Evolutionary conservation across 2,797 vertebrate genomes (phyloP), one percentile per base, ranked within the genome.

Genomic region (Psittacula derbiana): DNA sequence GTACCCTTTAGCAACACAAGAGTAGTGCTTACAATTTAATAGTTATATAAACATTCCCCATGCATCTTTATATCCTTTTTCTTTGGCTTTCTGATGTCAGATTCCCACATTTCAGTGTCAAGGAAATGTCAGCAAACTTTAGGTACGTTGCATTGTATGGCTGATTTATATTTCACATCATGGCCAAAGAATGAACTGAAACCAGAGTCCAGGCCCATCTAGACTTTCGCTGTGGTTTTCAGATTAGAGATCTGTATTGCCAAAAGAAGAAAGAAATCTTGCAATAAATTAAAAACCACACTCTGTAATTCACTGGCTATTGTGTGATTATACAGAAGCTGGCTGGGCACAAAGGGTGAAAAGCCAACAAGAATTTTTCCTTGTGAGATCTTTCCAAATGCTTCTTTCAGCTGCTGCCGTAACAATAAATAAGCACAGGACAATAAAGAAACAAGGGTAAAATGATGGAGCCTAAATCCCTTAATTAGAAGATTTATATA

Each of bases 321-420:
- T 96, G 92, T 95, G 93, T 91, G 84, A 74, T 88, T 92, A 4
- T 88, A 88, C 82, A 93, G 92, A 61, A 84, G 86, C 93, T 95
- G 85, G 83, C 87, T 87, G 92, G 90, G 61, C 74, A 64, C 62
- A 40, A 1, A 71, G 66, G 89, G 60, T 69, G 75, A 83, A 93
- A 88, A 93, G 83, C 57, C 85, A 87, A 67, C 89, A 89, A 76
- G 79, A 88, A 41, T 67, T 95, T 84, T 76, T 67, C 23, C 62
- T 91, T 90, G 50, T 86, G 91, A 86, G 58, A 75, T 90, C 76
- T 92, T 94, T 96, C 86, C 86, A 94, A 93, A 61, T 86, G 79
- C 58, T 91, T 92, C 74, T 75, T 78, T 96, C 92, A 95, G 88
- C 73, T 96, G 83, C 84, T 90, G 52, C 81, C 86, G 57, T 66